Conservation (phyloP, 2,888 invertebrate species). For the Esperia sulphurella region DNA sequence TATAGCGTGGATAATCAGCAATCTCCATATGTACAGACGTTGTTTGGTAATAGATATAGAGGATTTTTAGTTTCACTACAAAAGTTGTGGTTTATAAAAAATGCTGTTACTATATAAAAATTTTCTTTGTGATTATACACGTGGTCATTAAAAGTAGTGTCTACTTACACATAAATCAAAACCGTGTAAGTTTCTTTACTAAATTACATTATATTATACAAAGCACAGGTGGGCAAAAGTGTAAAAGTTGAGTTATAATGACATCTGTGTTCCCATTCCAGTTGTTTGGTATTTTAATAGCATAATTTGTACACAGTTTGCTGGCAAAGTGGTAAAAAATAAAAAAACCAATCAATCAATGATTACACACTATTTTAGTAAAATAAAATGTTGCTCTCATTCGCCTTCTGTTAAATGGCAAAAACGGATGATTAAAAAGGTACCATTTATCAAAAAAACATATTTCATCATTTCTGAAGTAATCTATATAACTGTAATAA, state of each 20-base stretch:
- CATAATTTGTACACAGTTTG: slow-evolving; percentile 13
- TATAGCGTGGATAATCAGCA: no score
- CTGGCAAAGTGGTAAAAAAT: background rate
- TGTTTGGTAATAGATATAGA: no score
- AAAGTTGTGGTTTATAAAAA: no score
- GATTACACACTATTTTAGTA: background rate
- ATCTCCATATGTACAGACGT: no score
- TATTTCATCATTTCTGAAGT: no score
- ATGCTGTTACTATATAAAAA: background rate
- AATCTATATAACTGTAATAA: no score
- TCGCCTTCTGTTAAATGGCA: background rate
- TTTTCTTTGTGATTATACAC: background rate
- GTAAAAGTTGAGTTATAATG: slow-evolving; percentile 14
- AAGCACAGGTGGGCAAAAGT: slow-evolving; percentile 11
- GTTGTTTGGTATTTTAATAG: slow-evolving; percentile 14
- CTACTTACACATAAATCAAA: background rate
- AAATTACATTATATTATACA: slow-evolving; percentile 1
- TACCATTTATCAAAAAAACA: no score
- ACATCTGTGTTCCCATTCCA: slow-evolving; percentile 10
- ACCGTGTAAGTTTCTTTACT: background rate
- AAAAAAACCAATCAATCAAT: background rate
- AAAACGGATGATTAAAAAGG: no score
- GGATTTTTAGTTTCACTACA: no score
- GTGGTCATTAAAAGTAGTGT: background rate
- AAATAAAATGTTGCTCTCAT: background rate